Evolutionary conservation across 2,113 vertebrate genomes (phyloP).

Genomic region (Mola mola): DNA sequence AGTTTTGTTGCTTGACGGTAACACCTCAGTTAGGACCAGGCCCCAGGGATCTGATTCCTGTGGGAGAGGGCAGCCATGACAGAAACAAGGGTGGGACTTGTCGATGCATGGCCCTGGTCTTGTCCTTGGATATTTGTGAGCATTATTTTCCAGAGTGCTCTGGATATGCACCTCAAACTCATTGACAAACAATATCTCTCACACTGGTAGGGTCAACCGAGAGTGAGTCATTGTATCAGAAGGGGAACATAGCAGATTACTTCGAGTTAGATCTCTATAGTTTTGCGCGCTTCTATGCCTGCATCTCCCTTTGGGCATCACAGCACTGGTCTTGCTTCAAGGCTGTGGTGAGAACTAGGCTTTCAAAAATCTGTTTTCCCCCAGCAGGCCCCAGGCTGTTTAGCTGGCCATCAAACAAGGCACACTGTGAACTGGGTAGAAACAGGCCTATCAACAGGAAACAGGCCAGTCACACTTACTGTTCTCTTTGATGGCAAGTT

Average conservation of each 20-base stretch:
- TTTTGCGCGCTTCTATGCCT: conserved; percentile 53
- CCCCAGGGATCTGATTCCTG: conserved; percentile 7
- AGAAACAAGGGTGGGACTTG: neutral
- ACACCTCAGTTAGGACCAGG: too few relatives aligned
- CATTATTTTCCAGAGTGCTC: conserved; percentile 28
- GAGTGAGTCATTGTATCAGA: conserved; percentile 38
- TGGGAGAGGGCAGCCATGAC: conserved; percentile 6
- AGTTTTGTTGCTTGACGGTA: too few relatives aligned
- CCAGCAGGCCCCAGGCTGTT: conserved; percentile 67
- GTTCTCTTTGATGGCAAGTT: conserved; percentile 46
- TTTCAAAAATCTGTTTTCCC: conserved; percentile 63
- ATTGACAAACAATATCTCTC: conserved; percentile 47
- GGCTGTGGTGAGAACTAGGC: conserved; percentile 60
- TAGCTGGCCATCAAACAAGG: conserved; percentile 70
- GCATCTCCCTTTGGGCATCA: conserved; percentile 53
- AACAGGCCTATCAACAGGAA: conserved; percentile 57
- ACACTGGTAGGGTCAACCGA: conserved; percentile 27
- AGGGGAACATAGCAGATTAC: conserved; percentile 40
- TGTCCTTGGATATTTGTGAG: conserved; percentile 44
- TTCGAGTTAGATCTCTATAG: conserved; percentile 48
- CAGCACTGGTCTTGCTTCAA: conserved; percentile 58
- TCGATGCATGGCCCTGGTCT: conserved; percentile 4
- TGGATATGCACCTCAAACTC: conserved; percentile 39
- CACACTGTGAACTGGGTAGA: conserved; percentile 54
- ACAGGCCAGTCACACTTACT: conserved; percentile 41